Evolutionary conservation across 1,140 invertebrate species (phyloP), one percentile per base, ranked within the genome.

Genomic region (Glossosoma conforme): DNA sequence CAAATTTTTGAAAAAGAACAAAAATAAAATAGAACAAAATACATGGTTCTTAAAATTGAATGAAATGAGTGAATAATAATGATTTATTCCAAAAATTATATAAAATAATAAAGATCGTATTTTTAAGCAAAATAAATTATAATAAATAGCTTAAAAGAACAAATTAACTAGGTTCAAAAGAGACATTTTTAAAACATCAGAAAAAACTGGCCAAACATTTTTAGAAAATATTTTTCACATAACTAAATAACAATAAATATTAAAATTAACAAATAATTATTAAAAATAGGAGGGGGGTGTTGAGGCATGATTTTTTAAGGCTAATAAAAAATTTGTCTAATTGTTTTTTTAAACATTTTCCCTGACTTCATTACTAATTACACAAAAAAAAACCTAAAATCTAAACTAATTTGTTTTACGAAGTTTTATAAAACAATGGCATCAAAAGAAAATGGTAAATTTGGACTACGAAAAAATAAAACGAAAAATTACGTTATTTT

Each of bases 121-220:
- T 28, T 8, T 8, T 28, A n/a, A 8, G n/a, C n/a, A 14, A 35
- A 35, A 35, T 5, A 35, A 11, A 9, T 8, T 11, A 35, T 35
- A 14, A 35, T 35, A 35, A 11, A 35, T 11, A 35, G 5, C 15
- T 8, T 8, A 35, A 35, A 35, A 11, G 15, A 11, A 14, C 33
- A 35, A 9, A 11, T 35, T 36, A 25, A 42, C 1, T 13, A 42
- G 24, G 28, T 14, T 25, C 15, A 42, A 42, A 5, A 42, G 10
- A 42, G 9, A 14, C 24, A 42, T 10, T 14, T 13, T 25, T 8
- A 42, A 15, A 21, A 41, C 2, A 11, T 42, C 24, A 24, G n/a
- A 8, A 6, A 33, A 45, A 17, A 45, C 43, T 45, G 43, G 43
- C 43, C 43, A 14, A 45, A 44, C 30, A 15, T 45, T 19, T 11